Evolutionary conservation across 2,888 invertebrate species (phyloP), one percentile per base, ranked within the genome.

Genomic region (Pimpla rufipes): DNA sequence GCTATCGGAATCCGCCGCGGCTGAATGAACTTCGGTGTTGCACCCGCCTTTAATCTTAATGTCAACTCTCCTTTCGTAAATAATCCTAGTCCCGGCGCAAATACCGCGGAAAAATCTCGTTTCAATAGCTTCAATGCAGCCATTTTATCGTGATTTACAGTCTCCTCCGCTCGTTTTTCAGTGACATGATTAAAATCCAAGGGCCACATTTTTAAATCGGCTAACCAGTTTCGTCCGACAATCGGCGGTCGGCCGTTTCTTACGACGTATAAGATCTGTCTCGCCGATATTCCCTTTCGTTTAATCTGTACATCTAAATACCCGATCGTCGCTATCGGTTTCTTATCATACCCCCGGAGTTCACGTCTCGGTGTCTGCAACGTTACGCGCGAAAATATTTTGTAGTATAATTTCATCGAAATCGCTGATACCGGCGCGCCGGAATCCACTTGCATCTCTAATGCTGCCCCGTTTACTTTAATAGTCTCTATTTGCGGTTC

Each of bases 1-100:
- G 67, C 76, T 13, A 57, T 10, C 8, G 57, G 76, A 5, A 76
- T 18, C 0, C 47, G 13, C 16, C 76, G 57, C 8, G 59, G 59
- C 40, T 76, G 70, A 4, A 88, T 64, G 81, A 88, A 89, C 55
- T 79, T 83, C 1, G 89, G 89, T 18, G 16, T 16, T 8, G 87
- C 87, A 21, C 86, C 85, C 8, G 21, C 10, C 10, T 40, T 52
- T 40, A 52, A 40, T 40, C 21, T 75, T 21, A 75, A 42, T 16
- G 85, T 62, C 7, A 79, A 23, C 23, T 62, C 37, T 0, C 52
- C 80, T 52, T 80, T 80, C 5, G 23, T 45, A 2, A 66, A 66
- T 55, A 55, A n/a, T 2, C 82, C 77, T 16, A 85, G n/a, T 1
- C 75, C 82, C 0, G 77, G 55, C 23, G 64, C 64, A 55, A 85